Evolutionary conservation across 2,888 invertebrate genomes (phyloP).

Genomic region (Tachystola acroxantha): DNA sequence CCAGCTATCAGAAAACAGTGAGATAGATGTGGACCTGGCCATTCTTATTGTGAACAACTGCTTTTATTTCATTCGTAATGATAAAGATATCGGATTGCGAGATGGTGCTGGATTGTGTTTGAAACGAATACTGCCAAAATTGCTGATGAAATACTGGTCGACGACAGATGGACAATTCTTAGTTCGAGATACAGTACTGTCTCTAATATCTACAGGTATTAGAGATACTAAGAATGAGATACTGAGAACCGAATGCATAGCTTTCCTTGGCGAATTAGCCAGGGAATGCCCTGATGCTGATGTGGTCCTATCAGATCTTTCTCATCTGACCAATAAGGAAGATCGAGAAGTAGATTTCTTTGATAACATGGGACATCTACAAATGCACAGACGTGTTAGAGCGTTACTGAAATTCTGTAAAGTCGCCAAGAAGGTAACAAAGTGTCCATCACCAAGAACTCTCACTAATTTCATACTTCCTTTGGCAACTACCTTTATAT

Average conservation of each 20-base stretch:
- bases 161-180: constrained; percentile 81
- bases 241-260: constrained; percentile 87
- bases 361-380: constrained; percentile 93
- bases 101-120: constrained; percentile 88
- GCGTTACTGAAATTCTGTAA: constrained; percentile 88
- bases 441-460: constrained; percentile 82
- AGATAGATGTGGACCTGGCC: constrained; percentile 81
- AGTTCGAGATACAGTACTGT: constrained; percentile 85
- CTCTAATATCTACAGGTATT: constrained; percentile 84
- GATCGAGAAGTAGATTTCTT: constrained; percentile 96
- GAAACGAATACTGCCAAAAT: constrained; percentile 81
- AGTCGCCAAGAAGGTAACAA: constrained; percentile 79
- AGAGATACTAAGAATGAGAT: constrained; percentile 83
- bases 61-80: constrained; percentile 85
- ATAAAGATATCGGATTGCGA: constrained; percentile 89
- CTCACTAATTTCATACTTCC: constrained; percentile 93
- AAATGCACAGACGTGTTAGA: constrained; percentile 90
- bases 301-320: constrained; percentile 84
- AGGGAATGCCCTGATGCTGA: constrained; percentile 85
- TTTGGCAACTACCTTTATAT: constrained; percentile 87
- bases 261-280: constrained; percentile 86
- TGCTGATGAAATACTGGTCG: constrained; percentile 77
- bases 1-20: constrained; percentile 59
- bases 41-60: constrained; percentile 89
- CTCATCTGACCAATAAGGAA: constrained; percentile 80